These are phyloP conservation scores for Bovichtus diacanthus DNA, from an alignment of 2,797 vertebrate genomes.

Conservation along the genomic window DNA sequence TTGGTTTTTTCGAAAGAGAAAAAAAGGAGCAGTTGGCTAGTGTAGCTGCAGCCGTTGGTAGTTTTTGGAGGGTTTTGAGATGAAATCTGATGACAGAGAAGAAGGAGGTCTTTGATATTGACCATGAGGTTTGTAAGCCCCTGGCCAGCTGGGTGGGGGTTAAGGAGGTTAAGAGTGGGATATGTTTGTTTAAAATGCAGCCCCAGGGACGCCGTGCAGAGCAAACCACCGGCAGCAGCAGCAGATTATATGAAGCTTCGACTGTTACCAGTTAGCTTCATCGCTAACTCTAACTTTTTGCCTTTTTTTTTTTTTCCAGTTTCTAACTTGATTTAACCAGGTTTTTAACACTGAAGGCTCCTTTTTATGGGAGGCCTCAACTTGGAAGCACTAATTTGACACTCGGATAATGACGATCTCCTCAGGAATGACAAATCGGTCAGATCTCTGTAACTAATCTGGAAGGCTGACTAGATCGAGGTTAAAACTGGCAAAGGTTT, in stretches of 20 bases:
- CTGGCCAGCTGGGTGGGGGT: slow-evolving; percentile 62
- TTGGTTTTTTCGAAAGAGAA: slow-evolving; percentile 60
- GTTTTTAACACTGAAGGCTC: slow-evolving; percentile 25
- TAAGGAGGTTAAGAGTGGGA: slow-evolving; percentile 63
- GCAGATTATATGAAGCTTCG: slow-evolving; percentile 45
- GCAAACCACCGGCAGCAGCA: slow-evolving; percentile 44
- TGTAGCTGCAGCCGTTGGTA: slow-evolving; percentile 47
- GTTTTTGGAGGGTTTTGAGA: slow-evolving; percentile 64
- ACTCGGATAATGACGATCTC: slow-evolving; percentile 31
- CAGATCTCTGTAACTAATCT: slow-evolving; percentile 47
- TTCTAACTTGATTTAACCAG: slow-evolving; percentile 31
- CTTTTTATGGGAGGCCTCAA: slow-evolving; percentile 5
- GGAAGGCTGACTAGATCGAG: slow-evolving; percentile 51
- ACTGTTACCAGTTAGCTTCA: slow-evolving; percentile 32
- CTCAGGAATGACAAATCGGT: slow-evolving; percentile 61
- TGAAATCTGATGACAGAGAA: slow-evolving; percentile 77
- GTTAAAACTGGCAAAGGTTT: slow-evolving; percentile 54
- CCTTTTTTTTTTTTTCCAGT: neutral
- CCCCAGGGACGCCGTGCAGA: slow-evolving; percentile 46
- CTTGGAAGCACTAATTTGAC: slow-evolving; percentile 21
- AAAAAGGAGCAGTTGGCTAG: slow-evolving; percentile 51
- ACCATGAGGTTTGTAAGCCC: slow-evolving; percentile 51
- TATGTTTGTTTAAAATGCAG: slow-evolving; percentile 74
- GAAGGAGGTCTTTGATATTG: slow-evolving; percentile 80
- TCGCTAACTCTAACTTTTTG: slow-evolving; percentile 16